Evolutionary conservation across 2,888 invertebrate species (phyloP).

Genomic region (Oeneis ivallda): DNA sequence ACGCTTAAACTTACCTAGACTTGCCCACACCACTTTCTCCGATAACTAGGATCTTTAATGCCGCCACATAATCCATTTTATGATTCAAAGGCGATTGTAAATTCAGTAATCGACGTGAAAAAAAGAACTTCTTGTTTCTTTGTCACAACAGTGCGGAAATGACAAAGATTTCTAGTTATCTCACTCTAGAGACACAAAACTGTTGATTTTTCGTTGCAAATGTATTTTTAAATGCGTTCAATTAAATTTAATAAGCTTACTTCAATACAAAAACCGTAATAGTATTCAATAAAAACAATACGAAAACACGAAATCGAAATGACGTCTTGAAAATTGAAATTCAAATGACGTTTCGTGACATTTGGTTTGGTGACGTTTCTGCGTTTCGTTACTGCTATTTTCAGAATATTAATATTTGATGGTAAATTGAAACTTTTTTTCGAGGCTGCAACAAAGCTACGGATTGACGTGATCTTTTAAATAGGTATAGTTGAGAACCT

Average conservation of each 20-base stretch:
- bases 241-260: not conserved
- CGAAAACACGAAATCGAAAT: constrained; percentile 21
- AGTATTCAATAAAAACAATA: constrained; percentile 28
- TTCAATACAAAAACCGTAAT: not conserved
- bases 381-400: constrained; percentile 33
- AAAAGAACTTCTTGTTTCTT: constrained; percentile 34
- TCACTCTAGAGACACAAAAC: not conserved
- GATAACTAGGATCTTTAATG: constrained; percentile 96
- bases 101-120: constrained; percentile 23
- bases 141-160: constrained; percentile 28
- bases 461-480: too few relatives aligned
- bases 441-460: too few relatives aligned
- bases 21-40: constrained; percentile 99
- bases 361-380: constrained; percentile 29
- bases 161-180: not conserved
- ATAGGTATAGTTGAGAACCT: too few relatives aligned
- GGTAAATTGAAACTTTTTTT: too few relatives aligned
- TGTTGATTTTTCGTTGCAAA: not conserved
- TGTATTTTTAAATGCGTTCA: not conserved
- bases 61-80: constrained; percentile 86
- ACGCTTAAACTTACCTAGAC: constrained; percentile 88
- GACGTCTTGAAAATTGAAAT: constrained; percentile 26
- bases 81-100: constrained; percentile 24
- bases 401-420: too few relatives aligned
- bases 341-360: not conserved